Base-by-base conservation (phyloP, 1,140 invertebrate genomes). In the Bombus superbus region DNA sequence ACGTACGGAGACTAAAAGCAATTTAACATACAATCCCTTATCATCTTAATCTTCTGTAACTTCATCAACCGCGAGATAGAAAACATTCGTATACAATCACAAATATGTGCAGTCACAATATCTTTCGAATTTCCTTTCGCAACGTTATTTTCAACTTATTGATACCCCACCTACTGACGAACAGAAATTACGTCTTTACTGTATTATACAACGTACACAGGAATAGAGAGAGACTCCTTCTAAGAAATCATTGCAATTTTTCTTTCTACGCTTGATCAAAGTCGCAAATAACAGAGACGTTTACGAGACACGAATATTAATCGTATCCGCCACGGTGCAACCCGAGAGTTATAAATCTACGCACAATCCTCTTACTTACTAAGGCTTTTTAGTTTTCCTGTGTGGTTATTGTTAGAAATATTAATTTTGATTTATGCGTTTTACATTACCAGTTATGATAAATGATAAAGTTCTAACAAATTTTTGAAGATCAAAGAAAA, bases 11-110 rank as follows among this genome's bases (percentile, higher is more conserved):
- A 22, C 40, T 40, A 25, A 28, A 53, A 53, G 53, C 66, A 59
- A 73, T 85, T 72, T 71, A 85, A 64, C 83, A 35, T 78, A 69
- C 66, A 80, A 72, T 73, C 22, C 42, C 28, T 62, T 72, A 69
- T 64, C 76, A 25, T 28, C 68, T 47, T 80, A 47, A 85, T 85
- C 83, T 47, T 80, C 32, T 40, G 42, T 42, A 80, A 38, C 68
- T 62, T 72, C 53, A 44, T 80, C 76, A 40, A n/a, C 4, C 53
- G 18, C 13, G 35, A 9, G 28, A 32, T 47, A 80, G 15, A 5
- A 35, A 25, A 40, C 32, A 15, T 18, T 22, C 66, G 47, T 53
- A 22, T 53, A 22, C 47, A 53, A 53, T 53, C 47, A 53, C 47
- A 35, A 32, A 2, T 25, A 18, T 10, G 32, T 13, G 5, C 47